A percentile compares a stretch with the other conserved stretches of the same genome.
Conservation (phyloP, 2,888 invertebrate species). For the Aplocera efformata region DNA sequence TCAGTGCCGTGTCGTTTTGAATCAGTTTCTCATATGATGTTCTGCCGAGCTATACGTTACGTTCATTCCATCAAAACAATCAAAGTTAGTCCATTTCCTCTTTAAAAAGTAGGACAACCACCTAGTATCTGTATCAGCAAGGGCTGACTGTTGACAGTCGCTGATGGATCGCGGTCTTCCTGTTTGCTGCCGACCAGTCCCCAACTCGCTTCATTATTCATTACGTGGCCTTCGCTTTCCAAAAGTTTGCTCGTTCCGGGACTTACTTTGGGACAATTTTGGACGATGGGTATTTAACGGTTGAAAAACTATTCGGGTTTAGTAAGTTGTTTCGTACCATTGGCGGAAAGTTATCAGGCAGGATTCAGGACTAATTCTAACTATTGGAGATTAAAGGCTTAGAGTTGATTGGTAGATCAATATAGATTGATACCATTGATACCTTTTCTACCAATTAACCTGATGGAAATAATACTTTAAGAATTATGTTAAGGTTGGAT, state of each 20-base stretch:
- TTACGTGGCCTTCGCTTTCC: conserved; percentile 47
- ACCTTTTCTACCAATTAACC: too few species aligned
- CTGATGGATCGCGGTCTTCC: conserved; percentile 25
- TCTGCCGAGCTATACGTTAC: too few species aligned
- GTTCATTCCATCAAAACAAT: too few species aligned
- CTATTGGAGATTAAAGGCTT: too few species aligned
- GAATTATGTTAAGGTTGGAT: too few species aligned
- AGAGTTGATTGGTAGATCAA: too few species aligned
- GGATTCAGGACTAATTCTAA: background rate
- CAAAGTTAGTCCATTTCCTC: conserved; percentile 2
- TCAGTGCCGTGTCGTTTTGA: too few species aligned
- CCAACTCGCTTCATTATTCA: conserved; percentile 61
- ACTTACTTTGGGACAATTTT: conserved; percentile 18
- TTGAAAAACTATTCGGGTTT: conserved; percentile 13
- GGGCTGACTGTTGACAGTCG: conserved; percentile 21
- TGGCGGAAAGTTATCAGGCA: conserved; percentile 1
- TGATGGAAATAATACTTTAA: too few species aligned
- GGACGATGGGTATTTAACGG: conserved; percentile 12
- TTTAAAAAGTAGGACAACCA: conserved; percentile 11
- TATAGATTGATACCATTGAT: too few species aligned
- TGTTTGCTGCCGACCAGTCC: conserved; percentile 27
- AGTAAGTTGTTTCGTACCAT: background rate
- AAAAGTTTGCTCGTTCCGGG: conserved; percentile 30
- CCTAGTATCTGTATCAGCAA: conserved; percentile 18
- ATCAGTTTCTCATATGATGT: too few species aligned